phyloP scores from a whole-genome alignment of 2,888 invertebrate genomes.

The Mesorhabditis spiculigera region DNA sequence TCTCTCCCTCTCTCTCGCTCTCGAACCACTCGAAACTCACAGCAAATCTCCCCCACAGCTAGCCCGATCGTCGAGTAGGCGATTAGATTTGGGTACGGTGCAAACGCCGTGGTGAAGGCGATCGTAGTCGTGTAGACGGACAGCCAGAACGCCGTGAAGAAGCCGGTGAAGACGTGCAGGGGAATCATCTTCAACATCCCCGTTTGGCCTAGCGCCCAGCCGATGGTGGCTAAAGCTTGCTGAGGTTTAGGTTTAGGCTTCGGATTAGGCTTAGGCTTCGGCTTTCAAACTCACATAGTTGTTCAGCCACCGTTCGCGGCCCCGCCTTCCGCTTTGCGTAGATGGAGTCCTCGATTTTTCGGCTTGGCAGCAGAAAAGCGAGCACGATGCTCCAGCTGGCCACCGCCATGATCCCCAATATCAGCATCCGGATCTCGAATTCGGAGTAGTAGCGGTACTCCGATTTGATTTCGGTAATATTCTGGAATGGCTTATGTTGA shows the following conservation, averaged over 20 bases:
- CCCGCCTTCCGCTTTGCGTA: not conserved
- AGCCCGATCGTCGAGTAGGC: not conserved
- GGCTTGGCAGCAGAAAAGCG: not conserved
- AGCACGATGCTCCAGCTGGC: not conserved
- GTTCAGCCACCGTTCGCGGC: not conserved
- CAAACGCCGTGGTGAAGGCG: not conserved
- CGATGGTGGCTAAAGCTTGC: not conserved
- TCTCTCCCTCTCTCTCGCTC: no score
- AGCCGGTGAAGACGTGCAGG: conserved; percentile 1
- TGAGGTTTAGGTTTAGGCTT: not conserved
- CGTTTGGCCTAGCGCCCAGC: not conserved
- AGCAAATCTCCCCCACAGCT: not conserved
- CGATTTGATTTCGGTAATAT: no score
- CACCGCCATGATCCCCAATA: not conserved
- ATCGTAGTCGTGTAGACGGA: not conserved
- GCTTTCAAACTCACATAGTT: conserved; percentile 1
- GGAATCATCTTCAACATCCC: conserved; percentile 2
- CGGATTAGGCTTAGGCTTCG: no score
- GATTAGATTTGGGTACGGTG: not conserved
- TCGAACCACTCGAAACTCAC: not conserved
- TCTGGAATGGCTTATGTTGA: no score
- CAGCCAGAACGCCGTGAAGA: not conserved
- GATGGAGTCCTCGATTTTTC: not conserved
- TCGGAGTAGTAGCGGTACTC: not conserved
- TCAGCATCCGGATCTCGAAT: conserved; percentile 4